Percentiles rank a stretch among this genome's conserved stretches.
phyloP scores from a whole-genome alignment of 2,797 vertebrate species.

The Coreius guichenoti region DNA sequence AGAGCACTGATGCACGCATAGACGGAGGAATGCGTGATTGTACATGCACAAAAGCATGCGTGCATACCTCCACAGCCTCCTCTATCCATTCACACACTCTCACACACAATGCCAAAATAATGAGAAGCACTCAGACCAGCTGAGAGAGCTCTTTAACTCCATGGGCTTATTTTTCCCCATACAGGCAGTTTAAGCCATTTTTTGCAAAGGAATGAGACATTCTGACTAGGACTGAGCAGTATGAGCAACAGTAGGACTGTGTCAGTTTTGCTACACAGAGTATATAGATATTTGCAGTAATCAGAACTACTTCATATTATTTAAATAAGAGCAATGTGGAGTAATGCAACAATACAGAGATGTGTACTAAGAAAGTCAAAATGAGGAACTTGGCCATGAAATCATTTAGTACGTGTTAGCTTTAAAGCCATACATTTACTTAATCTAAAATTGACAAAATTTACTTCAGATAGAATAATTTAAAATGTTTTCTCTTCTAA shows the following conservation, averaged over 20 bases:
- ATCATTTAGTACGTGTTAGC: too few species aligned
- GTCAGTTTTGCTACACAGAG: background rate
- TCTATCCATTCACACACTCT: conserved; percentile 26
- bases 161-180: conserved; percentile 37
- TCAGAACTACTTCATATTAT: background rate
- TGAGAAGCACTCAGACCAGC: conserved; percentile 53
- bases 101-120: conserved; percentile 56
- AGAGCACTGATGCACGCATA: conserved; percentile 22
- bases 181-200: conserved; percentile 46
- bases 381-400: too few species aligned
- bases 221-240: background rate
- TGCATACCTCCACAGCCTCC: conserved; percentile 31
- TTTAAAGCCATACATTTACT: too few species aligned
- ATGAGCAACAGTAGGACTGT: background rate
- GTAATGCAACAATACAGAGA: background rate
- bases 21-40: conserved; percentile 21
- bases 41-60: background rate
- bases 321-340: background rate
- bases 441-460: too few species aligned
- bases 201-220: conserved; percentile 44
- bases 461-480: too few species aligned
- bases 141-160: conserved; percentile 57
- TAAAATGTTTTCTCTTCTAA: background rate
- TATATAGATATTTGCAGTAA: background rate
- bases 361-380: too few species aligned